Evolutionary conservation across 2,113 vertebrate genomes (phyloP).

Genomic region (Falcunculus frontatus): DNA sequence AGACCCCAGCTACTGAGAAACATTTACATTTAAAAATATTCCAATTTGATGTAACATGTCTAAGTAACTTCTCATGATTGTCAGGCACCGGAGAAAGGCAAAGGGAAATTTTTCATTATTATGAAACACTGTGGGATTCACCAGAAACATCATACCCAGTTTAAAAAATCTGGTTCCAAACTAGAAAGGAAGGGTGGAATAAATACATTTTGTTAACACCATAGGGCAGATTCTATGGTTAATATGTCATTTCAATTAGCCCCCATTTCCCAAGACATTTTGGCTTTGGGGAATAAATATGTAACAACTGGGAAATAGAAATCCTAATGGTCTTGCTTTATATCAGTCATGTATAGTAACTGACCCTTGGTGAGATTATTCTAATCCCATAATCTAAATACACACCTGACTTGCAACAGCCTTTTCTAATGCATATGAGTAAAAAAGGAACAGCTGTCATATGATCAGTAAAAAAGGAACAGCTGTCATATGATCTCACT

Average conservation of each 20-base stretch:
- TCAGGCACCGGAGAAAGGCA: not conserved
- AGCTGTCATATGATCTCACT: not conserved
- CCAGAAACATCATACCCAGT: not conserved
- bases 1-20: not conserved
- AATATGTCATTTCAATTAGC: not conserved
- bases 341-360: not conserved
- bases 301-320: not conserved
- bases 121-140: not conserved
- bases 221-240: not conserved
- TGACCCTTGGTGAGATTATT: not conserved
- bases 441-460: not conserved
- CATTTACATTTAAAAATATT: conserved; percentile 2
- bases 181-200: not conserved
- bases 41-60: not conserved
- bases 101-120: not conserved
- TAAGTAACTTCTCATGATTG: not conserved
- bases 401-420: not conserved
- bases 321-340: not conserved
- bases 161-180: not conserved
- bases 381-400: not conserved
- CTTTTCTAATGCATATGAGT: not conserved
- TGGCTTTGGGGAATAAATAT: not conserved
- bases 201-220: not conserved
- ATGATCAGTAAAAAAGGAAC: not conserved
- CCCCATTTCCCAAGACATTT: not conserved